Evolutionary conservation across 2,888 invertebrate species (phyloP), one percentile per base, ranked within the genome.

Genomic region (Agrenia bidenticulata): DNA sequence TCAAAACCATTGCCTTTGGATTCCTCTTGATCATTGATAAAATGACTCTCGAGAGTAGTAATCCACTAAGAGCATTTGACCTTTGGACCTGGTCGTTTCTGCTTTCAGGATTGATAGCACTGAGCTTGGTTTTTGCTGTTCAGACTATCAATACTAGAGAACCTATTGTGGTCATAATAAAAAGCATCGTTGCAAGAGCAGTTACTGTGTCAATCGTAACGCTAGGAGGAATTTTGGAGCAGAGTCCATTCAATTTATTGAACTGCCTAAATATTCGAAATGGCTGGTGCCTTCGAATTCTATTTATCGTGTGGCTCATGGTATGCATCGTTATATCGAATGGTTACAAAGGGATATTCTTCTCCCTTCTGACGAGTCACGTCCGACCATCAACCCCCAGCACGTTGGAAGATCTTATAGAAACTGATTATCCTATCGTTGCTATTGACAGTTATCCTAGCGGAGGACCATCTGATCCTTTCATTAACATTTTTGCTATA

Each of bases 21-120:
- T 54, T 54, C 24, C 4, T 54, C 4, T 23, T 54, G 19, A 32
- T 54, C 11, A 54, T 54, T 2, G 54, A 54, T 32, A 54, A 27
- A 27, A 13, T 15, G 2, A 2, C 5, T 2, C n/a, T 27, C 17
- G 54, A 54, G 5, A 5, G 4, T 4, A 54, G 17, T 13, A 54
- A 54, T 17, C 54, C 54, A 4, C 24, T 51, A 4, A 51, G 7
- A 23, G 51, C 51, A 51, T 51, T 51, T 23, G 51, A 51, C 15
- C 4, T 4, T 4, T 9, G 5, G 2, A 51, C 51, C 13, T 51
- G 51, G 51, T 5, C 21, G 19, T 15, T 24, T 51, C 51, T 51
- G 13, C 11, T 32, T 32, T 4, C 5, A 32, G 11, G 5, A 11
- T 11, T 32, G 32, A 32, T 32, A 11, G 11, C 32, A 4, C 32